Base-by-base conservation (phyloP, 2,797 vertebrate species). In the Urosaurus nigricauda region DNA sequence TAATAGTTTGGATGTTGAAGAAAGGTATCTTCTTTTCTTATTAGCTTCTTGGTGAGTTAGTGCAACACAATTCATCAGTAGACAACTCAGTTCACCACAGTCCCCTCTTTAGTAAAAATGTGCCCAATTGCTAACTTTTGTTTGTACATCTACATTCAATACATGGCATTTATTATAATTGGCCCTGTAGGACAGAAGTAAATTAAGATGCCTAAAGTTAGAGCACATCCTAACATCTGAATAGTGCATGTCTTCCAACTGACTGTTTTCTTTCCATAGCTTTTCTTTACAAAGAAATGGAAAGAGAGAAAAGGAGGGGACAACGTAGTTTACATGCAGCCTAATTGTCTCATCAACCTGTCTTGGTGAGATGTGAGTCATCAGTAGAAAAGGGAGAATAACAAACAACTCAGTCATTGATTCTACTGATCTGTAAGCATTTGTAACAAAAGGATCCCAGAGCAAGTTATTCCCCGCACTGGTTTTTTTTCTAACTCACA, bases 301-400 rank as follows among this genome's bases (percentile, higher is more conserved):
- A 35, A 11, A 51, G 32, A 87, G 60, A 90, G n/a, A 2, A 60
- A 2, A 29, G 40, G 2, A 78, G n/a, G 26, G 56, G 87, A 65
- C 47, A 80, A 47, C 51, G 32, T 58, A 90, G 90, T 56, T 37
- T 75, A 89, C 88, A 83, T 70, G 12, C 84, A 91, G 82, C 75
- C 85, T 89, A 71, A 16, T 32, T 90, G 79, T 84, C 85, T 24
- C 35, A 68, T 58, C 81, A 90, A 29, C 51, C 14, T 9, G 17
- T 91, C 92, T 89, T 91, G 91, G 90, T 91, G 92, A 92, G 83
- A 89, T 73, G 89, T 90, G 93, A 87, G 37, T 79, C 84, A 85
- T 63, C 75, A 17, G 37, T 77, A 79, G 84, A 92, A 87, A 82
- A 70, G 12, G 78, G 65, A 88, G 35, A 85, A 29, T 32, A 81